A percentile compares a stretch with the other conserved stretches of the same genome.
phyloP scores from a whole-genome alignment of 2,797 vertebrate species.

The Sebastes wilsoni region DNA sequence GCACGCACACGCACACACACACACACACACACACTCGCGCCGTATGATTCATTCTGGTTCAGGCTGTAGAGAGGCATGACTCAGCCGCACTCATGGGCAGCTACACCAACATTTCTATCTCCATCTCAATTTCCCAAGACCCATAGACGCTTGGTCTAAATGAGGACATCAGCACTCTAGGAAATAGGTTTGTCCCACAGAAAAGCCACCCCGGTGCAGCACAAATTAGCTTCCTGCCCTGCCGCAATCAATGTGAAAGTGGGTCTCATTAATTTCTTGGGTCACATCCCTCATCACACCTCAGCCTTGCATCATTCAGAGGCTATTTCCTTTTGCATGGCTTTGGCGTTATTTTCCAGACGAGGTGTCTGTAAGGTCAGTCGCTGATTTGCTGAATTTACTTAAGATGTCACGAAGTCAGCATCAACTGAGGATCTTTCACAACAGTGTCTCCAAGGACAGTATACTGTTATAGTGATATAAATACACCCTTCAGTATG shows the following conservation, averaged over 20 bases:
- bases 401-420: neutral
- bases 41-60: constrained; percentile 48
- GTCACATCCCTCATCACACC: constrained; percentile 53
- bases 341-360: constrained; percentile 19
- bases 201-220: constrained; percentile 43
- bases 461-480: neutral
- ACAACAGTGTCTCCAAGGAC: neutral
- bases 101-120: constrained; percentile 52
- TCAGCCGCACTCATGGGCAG: constrained; percentile 48
- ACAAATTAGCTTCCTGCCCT: constrained; percentile 68
- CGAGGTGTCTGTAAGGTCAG: constrained; percentile 14
- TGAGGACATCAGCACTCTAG: constrained; percentile 69
- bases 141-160: constrained; percentile 56
- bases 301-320: constrained; percentile 26
- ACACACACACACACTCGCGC: constrained; percentile 17
- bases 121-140: constrained; percentile 68
- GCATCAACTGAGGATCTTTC: neutral
- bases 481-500: neutral
- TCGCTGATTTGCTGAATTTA: constrained; percentile 17
- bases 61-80: constrained; percentile 55
- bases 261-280: constrained; percentile 62
- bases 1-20: constrained; percentile 34
- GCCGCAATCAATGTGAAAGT: constrained; percentile 59
- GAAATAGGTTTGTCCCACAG: constrained; percentile 63
- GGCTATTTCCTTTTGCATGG: constrained; percentile 34